Percentiles rank a stretch among this genome's conserved stretches.
Conservation (phyloP, 2,113 vertebrate genomes). For the Epinephelus moara region DNA sequence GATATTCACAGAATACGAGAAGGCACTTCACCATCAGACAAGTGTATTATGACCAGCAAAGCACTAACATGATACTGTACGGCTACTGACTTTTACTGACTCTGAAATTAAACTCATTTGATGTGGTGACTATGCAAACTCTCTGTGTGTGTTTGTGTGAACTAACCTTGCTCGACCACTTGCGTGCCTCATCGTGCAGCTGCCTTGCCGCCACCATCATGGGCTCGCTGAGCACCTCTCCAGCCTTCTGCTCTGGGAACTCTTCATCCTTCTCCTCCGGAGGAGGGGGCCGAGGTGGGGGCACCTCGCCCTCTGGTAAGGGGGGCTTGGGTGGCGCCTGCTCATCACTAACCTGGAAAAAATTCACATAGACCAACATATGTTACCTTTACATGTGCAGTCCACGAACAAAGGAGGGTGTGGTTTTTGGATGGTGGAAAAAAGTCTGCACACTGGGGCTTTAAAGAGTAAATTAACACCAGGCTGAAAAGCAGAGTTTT, state of each 20-base stretch:
- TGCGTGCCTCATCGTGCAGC: slow-evolving; percentile 97
- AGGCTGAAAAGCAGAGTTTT: not conserved
- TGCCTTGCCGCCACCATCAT: slow-evolving; percentile 99
- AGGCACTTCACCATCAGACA: not conserved
- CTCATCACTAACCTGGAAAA: slow-evolving; percentile 92
- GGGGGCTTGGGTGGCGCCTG: slow-evolving; percentile 97
- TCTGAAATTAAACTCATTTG: not conserved
- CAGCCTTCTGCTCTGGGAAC: slow-evolving; percentile 96
- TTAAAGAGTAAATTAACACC: not conserved
- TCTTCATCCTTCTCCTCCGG: slow-evolving; percentile 99
- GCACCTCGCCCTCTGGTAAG: slow-evolving; percentile 95
- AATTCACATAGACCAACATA: not conserved
- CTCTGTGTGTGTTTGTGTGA: slow-evolving; percentile 3
- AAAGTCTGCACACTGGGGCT: not conserved
- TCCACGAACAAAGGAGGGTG: not conserved
- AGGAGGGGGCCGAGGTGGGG: slow-evolving; percentile 95
- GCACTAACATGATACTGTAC: not conserved
- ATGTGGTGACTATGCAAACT: not conserved
- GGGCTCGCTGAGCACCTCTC: slow-evolving; percentile 96
- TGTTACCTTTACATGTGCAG: not conserved
- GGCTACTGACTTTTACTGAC: not conserved
- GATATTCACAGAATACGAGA: slow-evolving; percentile 27
- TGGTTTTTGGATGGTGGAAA: not conserved
- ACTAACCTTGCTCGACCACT: slow-evolving; percentile 95
- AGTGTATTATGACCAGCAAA: slow-evolving; percentile 9